Evolutionary conservation across 64 coral and sea anemone species (phyloP), one percentile per base, ranked within the genome.

Genomic region (Actinia tenebrosa): DNA sequence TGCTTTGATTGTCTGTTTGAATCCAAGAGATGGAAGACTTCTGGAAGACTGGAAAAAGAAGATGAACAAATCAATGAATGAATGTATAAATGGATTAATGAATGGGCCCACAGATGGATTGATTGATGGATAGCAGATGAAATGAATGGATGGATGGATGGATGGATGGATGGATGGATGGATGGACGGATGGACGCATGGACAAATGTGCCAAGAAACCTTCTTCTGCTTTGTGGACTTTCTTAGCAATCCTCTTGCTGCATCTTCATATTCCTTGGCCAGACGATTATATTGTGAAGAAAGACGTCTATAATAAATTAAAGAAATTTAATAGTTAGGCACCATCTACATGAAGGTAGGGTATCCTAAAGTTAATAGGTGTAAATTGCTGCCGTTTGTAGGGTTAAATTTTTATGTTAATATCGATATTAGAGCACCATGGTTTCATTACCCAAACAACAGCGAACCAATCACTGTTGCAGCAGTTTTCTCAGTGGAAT

Each of bases 1-100:
- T 86, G 94, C 84, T 83, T 95, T 95, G 42, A 95, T 90, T 89
- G 94, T 95, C 77, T 95, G 90, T 62, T 95, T 95, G 53, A 92
- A 77, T 4, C 94, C 94, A 89, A 95, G 91, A 16, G 94, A 95
- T 20, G 94, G 94, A 37, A 92, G 68, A 88, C 94, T 95, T 92
- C 94, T 89, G 11, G 94, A 69, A 19, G 94, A 95, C 94, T 95
- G 64, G 10, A 62, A 77, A 15, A 26, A 10, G 79, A 55, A 30
- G 5, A 85, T 20, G 71, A 20, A 26, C 14, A n/a, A 75, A 75
- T 20, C 14, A 25, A 25, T 75, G 71, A 5, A 58, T 14, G 15
- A 58, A 58, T 58, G 56, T 11, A 7, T 61, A 3, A 19, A 61
- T 61, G 18, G 18, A 61, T 61, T 3, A 61, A 19, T 61, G 18